A percentile compares a stretch with the other conserved stretches of the same genome.
These are phyloP conservation scores for Tethya wilhelma DNA, from an alignment of 37 sponge, comb jelly and placozoan species.

Conservation along the genomic window DNA sequence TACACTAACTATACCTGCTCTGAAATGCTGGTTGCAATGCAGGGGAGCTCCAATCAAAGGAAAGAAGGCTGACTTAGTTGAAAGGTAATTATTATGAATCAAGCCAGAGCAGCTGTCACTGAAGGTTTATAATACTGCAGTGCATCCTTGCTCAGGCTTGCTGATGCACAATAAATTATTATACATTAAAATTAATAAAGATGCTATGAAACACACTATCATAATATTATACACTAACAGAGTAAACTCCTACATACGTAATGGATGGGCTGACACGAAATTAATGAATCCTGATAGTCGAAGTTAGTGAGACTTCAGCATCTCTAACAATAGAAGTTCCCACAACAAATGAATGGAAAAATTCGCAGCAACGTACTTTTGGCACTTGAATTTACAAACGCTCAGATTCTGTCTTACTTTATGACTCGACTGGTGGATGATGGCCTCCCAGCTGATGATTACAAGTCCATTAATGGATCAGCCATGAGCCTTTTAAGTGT, in stretches of 20 bases:
- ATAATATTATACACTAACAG: neutral
- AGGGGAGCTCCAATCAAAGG: slow-evolving; percentile 37
- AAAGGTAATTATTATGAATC: neutral
- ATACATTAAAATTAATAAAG: neutral
- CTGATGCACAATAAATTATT: too few relatives aligned
- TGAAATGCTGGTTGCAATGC: slow-evolving; percentile 39
- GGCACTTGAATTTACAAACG: slow-evolving; percentile 7
- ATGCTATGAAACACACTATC: neutral
- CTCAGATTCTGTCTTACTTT: slow-evolving; percentile 38
- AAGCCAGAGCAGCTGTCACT: too few relatives aligned
- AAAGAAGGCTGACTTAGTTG: slow-evolving; percentile 41
- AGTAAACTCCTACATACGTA: slow-evolving; percentile 52
- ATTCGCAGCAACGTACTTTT: too few relatives aligned
- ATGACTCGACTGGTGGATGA: slow-evolving; percentile 30
- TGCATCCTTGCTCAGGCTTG: too few relatives aligned
- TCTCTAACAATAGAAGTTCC: neutral
- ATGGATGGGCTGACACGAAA: slow-evolving; percentile 47
- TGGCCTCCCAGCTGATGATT: slow-evolving; percentile 31
- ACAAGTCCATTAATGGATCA: slow-evolving; percentile 47
- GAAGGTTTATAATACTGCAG: too few relatives aligned
- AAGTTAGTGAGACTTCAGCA: neutral
- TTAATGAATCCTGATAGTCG: slow-evolving; percentile 38
- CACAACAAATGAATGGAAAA: neutral
- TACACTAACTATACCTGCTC: slow-evolving; percentile 26
- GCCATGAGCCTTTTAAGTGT: slow-evolving; percentile 44